phyloP scores from a whole-genome alignment of 64 coral and sea anemone genomes.

The Trachythela sp. region DNA sequence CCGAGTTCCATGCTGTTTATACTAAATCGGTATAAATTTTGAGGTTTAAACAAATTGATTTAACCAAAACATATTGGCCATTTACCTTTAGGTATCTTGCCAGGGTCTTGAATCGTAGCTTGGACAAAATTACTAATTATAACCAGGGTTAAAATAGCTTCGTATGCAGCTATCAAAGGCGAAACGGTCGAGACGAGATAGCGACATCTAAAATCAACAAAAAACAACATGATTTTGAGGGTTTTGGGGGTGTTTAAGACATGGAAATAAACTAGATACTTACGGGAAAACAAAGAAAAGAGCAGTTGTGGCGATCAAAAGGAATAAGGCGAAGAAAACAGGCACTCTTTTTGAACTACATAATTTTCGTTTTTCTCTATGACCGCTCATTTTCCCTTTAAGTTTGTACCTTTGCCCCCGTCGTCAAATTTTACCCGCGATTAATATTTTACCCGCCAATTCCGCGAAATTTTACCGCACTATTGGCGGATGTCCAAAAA shows the following conservation, averaged over 20 bases:
- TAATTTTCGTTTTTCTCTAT: not conserved
- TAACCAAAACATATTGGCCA: not conserved
- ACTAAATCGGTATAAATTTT: not conserved
- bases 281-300: conserved; percentile 96
- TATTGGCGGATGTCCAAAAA: not conserved
- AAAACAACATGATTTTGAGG: not conserved
- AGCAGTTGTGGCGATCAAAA: conserved; percentile 80
- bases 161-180: conserved; percentile 68
- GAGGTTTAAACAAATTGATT: not conserved
- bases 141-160: conserved; percentile 74
- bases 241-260: conserved; percentile 27
- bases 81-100: conserved; percentile 89
- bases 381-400: conserved; percentile 21
- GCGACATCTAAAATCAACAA: conserved; percentile 73
- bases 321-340: conserved; percentile 73
- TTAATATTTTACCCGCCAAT: not conserved
- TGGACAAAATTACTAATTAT: conserved; percentile 87
- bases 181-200: conserved; percentile 59
- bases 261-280: conserved; percentile 26
- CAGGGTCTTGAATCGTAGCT: conserved; percentile 86
- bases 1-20: too few relatives aligned
- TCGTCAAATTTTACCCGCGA: not conserved
- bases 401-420: not conserved
- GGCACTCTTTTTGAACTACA: conserved; percentile 82
- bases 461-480: not conserved